Evolutionary conservation across 2,113 vertebrate genomes (phyloP).

Genomic region (Apus apus): DNA sequence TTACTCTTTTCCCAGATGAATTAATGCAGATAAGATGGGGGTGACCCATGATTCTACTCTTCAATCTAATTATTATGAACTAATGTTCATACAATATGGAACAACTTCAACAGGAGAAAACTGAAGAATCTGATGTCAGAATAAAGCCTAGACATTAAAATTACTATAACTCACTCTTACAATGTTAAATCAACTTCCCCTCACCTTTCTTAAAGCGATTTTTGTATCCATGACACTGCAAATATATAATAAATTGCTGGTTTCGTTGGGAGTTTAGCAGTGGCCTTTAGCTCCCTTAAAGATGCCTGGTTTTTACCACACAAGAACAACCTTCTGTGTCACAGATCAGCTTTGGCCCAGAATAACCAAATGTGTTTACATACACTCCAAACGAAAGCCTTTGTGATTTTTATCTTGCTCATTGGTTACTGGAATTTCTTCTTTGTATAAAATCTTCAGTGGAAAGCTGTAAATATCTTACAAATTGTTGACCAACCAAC

Average conservation of each 20-base stretch:
- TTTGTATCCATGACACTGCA: background rate
- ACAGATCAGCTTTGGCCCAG: background rate
- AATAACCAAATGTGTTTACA: background rate
- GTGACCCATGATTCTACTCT: background rate
- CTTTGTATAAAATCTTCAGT: background rate
- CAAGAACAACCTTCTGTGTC: background rate
- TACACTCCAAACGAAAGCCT: background rate
- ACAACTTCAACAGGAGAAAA: background rate
- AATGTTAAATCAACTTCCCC: background rate
- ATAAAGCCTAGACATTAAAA: background rate
- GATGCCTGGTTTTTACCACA: background rate
- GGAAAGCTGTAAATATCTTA: constrained; percentile 8
- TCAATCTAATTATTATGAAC: background rate
- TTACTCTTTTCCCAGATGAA: background rate
- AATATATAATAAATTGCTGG: background rate
- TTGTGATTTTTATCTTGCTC: background rate
- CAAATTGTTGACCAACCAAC: background rate
- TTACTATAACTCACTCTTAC: background rate
- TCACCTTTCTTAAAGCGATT: background rate
- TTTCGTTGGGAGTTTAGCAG: background rate
- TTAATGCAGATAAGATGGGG: background rate
- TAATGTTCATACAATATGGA: background rate
- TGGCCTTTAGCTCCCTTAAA: background rate
- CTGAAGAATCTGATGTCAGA: background rate
- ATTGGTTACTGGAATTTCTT: background rate